Evolutionary conservation across 2,888 invertebrate species (phyloP).

Genomic region (Osmoderma eremita): DNA sequence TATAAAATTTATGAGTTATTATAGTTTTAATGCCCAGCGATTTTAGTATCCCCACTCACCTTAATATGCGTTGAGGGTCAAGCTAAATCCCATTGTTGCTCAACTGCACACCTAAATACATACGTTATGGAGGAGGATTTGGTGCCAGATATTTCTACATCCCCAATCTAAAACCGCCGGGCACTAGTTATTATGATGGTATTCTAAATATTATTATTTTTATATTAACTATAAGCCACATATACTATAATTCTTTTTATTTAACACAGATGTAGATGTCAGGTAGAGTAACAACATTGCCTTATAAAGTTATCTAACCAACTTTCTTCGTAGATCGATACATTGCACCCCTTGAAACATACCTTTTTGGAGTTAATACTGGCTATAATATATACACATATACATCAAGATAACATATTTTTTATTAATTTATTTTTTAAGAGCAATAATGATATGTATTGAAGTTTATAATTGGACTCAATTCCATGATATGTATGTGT

Average conservation of each 20-base stretch:
- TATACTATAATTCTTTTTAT: conserved; percentile 14
- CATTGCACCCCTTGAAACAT: conserved; percentile 10
- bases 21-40: no score
- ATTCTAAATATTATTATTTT: no score
- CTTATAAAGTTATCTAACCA: conserved; percentile 8
- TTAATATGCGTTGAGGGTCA: no score
- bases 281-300: conserved; percentile 13
- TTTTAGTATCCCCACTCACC: no score
- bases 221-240: conserved; percentile 23
- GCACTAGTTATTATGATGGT: no score
- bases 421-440: conserved; percentile 3
- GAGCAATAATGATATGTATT: conserved; percentile 45
- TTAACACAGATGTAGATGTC: conserved; percentile 21
- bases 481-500: conserved; percentile 53
- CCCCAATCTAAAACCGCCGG: no score
- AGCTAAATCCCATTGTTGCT: no score
- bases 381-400: conserved; percentile 42
- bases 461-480: conserved; percentile 48
- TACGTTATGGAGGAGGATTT: no score
- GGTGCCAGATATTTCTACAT: no score
- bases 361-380: conserved; percentile 39
- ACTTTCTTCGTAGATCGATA: neutral
- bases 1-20: no score
- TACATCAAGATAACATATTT: conserved; percentile 35
- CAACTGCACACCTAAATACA: no score